phyloP scores from a whole-genome alignment of 2,888 invertebrate genomes.

The Agriotes lineatus region DNA sequence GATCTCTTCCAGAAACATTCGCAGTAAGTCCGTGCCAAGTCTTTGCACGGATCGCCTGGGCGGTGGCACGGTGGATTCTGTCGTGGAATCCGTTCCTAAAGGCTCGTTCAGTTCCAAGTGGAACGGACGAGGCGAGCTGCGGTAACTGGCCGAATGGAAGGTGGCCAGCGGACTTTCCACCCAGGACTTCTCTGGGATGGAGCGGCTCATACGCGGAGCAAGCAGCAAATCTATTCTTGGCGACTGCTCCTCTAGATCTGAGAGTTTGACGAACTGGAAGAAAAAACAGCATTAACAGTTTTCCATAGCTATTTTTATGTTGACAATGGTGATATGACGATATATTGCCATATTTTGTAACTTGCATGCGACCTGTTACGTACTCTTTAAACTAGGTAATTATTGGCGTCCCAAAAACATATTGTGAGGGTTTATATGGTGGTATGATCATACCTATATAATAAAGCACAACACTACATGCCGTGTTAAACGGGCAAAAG shows the following conservation, averaged over 20 bases:
- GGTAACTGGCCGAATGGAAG: conserved; percentile 73
- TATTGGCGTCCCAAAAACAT: no score
- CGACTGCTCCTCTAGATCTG: conserved; percentile 81
- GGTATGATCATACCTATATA: no score
- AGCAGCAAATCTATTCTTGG: conserved; percentile 67
- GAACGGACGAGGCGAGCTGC: conserved; percentile 62
- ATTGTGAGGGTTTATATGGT: no score
- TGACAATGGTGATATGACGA: no score
- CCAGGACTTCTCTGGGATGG: conserved; percentile 79
- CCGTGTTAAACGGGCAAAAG: no score
- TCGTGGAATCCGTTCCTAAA: conserved; percentile 53
- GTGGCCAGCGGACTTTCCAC: conserved; percentile 73
- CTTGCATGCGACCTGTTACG: no score
- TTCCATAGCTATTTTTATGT: neutral
- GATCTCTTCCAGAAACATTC: conserved; percentile 93
- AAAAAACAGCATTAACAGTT: neutral
- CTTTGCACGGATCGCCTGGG: conserved; percentile 66
- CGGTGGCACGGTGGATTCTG: conserved; percentile 41
- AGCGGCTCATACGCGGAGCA: conserved; percentile 74
- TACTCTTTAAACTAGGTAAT: no score
- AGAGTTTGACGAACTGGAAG: conserved; percentile 75
- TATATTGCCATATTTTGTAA: no score
- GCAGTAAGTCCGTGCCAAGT: conserved; percentile 86
- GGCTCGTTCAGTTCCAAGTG: conserved; percentile 60
- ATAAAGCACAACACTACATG: no score